phyloP scores from a whole-genome alignment of 2,113 vertebrate genomes.

The Prietella phreatophila region DNA sequence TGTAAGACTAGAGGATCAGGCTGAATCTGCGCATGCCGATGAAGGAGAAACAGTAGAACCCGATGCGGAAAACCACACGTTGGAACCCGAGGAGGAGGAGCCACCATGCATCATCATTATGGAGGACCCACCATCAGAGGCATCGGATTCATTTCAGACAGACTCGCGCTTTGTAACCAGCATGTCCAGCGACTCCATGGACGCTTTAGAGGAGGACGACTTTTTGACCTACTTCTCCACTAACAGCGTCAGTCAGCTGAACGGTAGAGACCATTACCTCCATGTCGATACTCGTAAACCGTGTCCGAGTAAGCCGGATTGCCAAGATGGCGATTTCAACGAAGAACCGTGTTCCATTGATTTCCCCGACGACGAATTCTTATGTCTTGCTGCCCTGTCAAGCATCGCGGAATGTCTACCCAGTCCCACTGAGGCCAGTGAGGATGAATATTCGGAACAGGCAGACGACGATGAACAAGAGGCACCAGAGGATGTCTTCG shows the following conservation, averaged over 20 bases:
- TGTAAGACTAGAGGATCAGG: neutral
- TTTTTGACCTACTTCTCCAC: slow-evolving; percentile 78
- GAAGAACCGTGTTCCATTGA: slow-evolving; percentile 28
- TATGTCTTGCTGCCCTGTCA: slow-evolving; percentile 77
- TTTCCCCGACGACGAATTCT: slow-evolving; percentile 56
- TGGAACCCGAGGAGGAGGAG: slow-evolving; percentile 26
- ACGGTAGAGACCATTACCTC: slow-evolving; percentile 53
- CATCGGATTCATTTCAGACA: slow-evolving; percentile 82
- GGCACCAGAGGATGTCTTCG: slow-evolving; percentile 36
- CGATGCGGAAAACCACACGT: slow-evolving; percentile 11
- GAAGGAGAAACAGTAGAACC: neutral
- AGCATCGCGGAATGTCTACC: slow-evolving; percentile 66
- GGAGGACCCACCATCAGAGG: slow-evolving; percentile 74
- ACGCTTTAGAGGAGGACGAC: slow-evolving; percentile 87
- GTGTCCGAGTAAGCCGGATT: slow-evolving; percentile 18
- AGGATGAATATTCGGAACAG: slow-evolving; percentile 59
- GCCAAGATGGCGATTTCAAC: slow-evolving; percentile 16
- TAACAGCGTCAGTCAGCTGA: slow-evolving; percentile 65
- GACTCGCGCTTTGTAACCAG: slow-evolving; percentile 78
- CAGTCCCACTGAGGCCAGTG: slow-evolving; percentile 65
- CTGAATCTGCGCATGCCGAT: neutral
- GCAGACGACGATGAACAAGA: slow-evolving; percentile 50
- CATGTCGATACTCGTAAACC: slow-evolving; percentile 29
- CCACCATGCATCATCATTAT: slow-evolving; percentile 18
- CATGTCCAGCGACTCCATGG: slow-evolving; percentile 87